Percentiles rank a stretch among this genome's conserved stretches.
phyloP scores from a whole-genome alignment of 1,140 invertebrate species.

The Nylanderia fulva region DNA sequence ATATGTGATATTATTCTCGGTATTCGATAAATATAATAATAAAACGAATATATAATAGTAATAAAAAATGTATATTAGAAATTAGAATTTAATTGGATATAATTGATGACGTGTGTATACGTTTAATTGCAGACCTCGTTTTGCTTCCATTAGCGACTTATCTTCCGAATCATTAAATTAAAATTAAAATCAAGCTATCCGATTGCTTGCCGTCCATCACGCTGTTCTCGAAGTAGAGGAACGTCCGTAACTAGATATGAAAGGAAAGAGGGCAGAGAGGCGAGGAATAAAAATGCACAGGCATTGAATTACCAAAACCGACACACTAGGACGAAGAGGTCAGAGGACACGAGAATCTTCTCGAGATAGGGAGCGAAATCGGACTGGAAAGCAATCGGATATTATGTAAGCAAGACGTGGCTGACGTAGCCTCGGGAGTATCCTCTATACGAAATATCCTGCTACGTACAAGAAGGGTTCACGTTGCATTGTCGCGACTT shows the following conservation, averaged over 20 bases:
- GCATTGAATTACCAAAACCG: constrained; percentile 62
- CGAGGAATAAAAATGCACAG: constrained; percentile 63
- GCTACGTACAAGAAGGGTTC: constrained; percentile 21
- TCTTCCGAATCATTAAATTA: neutral
- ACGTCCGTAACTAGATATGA: constrained; percentile 61
- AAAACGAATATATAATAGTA: too few relatives aligned
- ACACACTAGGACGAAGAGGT: constrained; percentile 62
- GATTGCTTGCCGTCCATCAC: neutral
- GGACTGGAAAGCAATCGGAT: constrained; percentile 77
- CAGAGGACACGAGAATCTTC: constrained; percentile 63
- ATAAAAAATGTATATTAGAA: too few relatives aligned
- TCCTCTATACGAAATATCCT: neutral
- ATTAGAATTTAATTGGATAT: neutral
- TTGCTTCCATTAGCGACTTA: neutral
- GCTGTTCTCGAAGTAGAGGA: constrained; percentile 17
- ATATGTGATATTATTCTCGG: too few relatives aligned
- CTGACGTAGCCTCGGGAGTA: constrained; percentile 56
- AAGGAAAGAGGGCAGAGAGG: constrained; percentile 36
- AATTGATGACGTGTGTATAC: neutral
- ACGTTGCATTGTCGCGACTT: constrained; percentile 35
- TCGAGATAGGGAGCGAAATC: constrained; percentile 58
- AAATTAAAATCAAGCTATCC: neutral
- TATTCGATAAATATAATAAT: too few relatives aligned
- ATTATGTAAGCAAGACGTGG: constrained; percentile 78
- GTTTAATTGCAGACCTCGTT: neutral